phyloP scores from a whole-genome alignment of 1,140 invertebrate species.

The Camponotus floridanus region DNA sequence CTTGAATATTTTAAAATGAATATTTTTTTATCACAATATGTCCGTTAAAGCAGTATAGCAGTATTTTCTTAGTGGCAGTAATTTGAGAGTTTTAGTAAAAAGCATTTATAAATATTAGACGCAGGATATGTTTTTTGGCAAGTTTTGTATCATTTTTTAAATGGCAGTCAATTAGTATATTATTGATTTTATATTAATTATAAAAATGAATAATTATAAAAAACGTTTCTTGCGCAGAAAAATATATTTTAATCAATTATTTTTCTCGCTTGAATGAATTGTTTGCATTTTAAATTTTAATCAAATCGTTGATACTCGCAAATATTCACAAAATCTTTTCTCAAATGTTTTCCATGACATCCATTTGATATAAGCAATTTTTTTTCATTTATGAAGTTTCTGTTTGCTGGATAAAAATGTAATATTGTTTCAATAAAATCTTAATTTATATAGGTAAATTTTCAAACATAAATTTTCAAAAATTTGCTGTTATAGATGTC shows the following conservation, averaged over 20 bases:
- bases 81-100: constrained; percentile 13
- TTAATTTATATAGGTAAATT: not conserved
- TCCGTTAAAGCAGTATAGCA: no score
- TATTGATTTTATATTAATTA: constrained; percentile 38
- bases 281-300: not conserved
- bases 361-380: not conserved
- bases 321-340: constrained; percentile 21
- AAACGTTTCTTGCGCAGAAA: not conserved
- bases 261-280: constrained; percentile 25
- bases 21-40: no score
- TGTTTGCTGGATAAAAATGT: not conserved
- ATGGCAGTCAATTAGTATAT: constrained; percentile 1
- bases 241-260: constrained; percentile 21
- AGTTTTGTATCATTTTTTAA: constrained; percentile 25
- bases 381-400: not conserved
- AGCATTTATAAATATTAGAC: not conserved
- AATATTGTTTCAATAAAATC: constrained; percentile 13
- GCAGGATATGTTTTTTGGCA: not conserved
- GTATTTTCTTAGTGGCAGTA: constrained; percentile 9
- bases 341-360: not conserved
- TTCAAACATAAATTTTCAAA: no score
- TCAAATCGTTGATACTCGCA: not conserved
- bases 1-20: not conserved
- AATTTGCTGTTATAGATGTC: constrained; percentile 6
- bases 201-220: constrained; percentile 7